A percentile compares a stretch with the other conserved stretches of the same genome.
Conservation (phyloP, 2,888 invertebrate species). For the Mamestra brassicae region DNA sequence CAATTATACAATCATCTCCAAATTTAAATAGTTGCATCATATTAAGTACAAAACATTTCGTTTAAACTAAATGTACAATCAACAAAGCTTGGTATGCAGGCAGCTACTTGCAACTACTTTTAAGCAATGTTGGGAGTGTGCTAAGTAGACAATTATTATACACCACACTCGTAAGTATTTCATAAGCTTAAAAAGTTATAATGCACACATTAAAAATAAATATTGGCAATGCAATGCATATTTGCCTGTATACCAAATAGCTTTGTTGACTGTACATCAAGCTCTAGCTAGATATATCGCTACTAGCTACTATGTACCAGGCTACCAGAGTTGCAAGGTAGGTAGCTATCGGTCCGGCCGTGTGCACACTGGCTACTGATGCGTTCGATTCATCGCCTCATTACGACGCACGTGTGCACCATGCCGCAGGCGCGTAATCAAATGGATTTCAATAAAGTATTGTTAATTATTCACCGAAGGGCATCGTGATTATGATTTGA, state of each 20-base stretch:
- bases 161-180: too few relatives aligned
- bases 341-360: conserved; percentile 23
- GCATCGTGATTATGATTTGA: conserved; percentile 57
- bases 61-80: not conserved
- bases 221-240: too few relatives aligned
- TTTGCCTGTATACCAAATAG: too few relatives aligned
- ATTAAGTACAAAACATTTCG: conserved; percentile 26
- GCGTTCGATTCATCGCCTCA: conserved; percentile 53
- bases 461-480: conserved; percentile 63
- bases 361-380: conserved; percentile 43
- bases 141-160: too few relatives aligned
- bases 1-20: conserved; percentile 14
- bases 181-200: too few relatives aligned
- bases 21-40: conserved; percentile 18
- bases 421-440: conserved; percentile 59
- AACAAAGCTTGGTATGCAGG: too few relatives aligned
- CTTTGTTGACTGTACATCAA: not conserved
- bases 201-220: too few relatives aligned
- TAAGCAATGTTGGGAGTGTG: too few relatives aligned
- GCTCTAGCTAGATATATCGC: conserved; percentile 5
- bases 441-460: conserved; percentile 67
- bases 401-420: conserved; percentile 58
- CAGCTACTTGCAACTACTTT: too few relatives aligned
- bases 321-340: conserved; percentile 29
- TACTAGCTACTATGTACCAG: conserved; percentile 13